Base-by-base conservation (phyloP, 2,888 invertebrate species). In the Panopea generosa region DNA sequence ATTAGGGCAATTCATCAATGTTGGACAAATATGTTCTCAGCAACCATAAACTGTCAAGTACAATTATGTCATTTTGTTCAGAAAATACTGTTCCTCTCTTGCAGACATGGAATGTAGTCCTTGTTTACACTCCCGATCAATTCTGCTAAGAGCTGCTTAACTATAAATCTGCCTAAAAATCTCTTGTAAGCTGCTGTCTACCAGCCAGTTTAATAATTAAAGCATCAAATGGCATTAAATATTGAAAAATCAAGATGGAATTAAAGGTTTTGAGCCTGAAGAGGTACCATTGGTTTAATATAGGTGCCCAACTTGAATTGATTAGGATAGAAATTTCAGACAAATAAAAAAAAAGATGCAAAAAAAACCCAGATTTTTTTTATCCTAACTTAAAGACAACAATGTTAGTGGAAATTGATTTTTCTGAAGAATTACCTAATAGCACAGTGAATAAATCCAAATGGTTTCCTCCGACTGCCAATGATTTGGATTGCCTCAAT, bases 71-170 rank as follows among this genome's bases (percentile, higher is more conserved):
- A 43, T 55, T 65, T 65, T 52, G 18, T 24, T 29, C 33, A 33
- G 26, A 27, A 50, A 52, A 53, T 62, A 52, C 50, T 62, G 18
- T 29, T 62, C 24, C 52, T 24, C 24, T 11, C 20, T 11, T 52
- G 62, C 50, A 40, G 38, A 52, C 53, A 14, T n/a, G 20, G 33
- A 60, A 53, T 49, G 52, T 53, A 60, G 53, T 59, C 68, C 60
- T 68, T 68, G 53, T 68, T 60, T 68, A 68, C 68, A 18, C 27
- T 29, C 26, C n/a, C 24, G 53, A 68, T 68, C 68, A 68, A 53
- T 68, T 68, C 20, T 43, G 38, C 63, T 53, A 55, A 62, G 62
- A 50, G 38, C 22, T 62, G 52, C 33, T 40, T 29, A 22, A 26
- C 50, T 29, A 52, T 50, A 50, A 52, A 62, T 62, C 62, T 50